Conservation (phyloP, 2,113 vertebrate species). For the Sceloporus undulatus region DNA sequence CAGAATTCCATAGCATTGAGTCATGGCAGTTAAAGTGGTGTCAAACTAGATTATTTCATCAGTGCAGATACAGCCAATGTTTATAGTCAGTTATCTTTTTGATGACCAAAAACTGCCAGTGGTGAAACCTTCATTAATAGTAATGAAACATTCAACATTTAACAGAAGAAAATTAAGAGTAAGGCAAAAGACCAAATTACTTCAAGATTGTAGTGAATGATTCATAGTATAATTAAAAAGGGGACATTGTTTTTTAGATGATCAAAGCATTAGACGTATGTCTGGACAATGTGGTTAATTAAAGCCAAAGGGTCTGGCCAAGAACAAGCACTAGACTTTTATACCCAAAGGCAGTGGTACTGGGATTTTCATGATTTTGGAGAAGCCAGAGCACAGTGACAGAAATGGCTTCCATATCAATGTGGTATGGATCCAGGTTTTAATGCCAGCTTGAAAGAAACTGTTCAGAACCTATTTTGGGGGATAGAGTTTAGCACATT, state of each 20-base stretch:
- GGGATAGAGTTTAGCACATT: too few species aligned
- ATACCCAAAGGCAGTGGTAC: too few species aligned
- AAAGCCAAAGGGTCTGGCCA: neutral
- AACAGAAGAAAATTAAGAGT: neutral
- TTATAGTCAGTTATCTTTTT: conserved; percentile 39
- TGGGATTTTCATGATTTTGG: neutral
- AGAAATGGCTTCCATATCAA: neutral
- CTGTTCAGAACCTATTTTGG: too few species aligned
- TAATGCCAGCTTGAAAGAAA: too few species aligned
- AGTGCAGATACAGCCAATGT: conserved; percentile 14
- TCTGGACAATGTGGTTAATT: neutral
- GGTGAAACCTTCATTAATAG: conserved; percentile 51
- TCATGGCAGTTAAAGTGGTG: too few species aligned
- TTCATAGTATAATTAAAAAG: neutral
- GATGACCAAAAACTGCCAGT: conserved; percentile 31
- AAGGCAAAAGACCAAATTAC: conserved; percentile 8
- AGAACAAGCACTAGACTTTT: too few species aligned
- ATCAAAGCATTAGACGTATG: neutral
- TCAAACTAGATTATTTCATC: too few species aligned
- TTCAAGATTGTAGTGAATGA: conserved; percentile 40
- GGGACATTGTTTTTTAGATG: neutral
- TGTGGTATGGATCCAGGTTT: too few species aligned
- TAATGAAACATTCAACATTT: conserved; percentile 44
- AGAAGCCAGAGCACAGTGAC: neutral
- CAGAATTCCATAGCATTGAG: too few species aligned